These are phyloP conservation scores for Ennomos quercinarius DNA, from an alignment of 2,888 invertebrate genomes.

Conservation along the genomic window DNA sequence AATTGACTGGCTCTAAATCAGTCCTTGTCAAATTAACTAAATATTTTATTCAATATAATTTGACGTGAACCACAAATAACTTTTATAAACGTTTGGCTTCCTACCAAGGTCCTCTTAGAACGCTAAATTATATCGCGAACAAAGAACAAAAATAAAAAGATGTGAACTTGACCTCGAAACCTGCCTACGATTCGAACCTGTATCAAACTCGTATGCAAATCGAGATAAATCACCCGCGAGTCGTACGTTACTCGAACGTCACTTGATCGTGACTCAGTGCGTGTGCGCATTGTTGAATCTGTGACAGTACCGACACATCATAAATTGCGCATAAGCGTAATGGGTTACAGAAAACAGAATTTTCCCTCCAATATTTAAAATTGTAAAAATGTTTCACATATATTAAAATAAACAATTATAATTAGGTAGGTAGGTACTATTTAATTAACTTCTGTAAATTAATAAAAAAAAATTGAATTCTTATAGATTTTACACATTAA, in stretches of 20 bases:
- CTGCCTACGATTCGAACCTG: slow-evolving; percentile 41
- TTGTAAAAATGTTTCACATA: too few relatives aligned
- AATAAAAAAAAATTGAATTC: too few relatives aligned
- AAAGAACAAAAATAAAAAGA: slow-evolving; percentile 28
- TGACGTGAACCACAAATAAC: neutral
- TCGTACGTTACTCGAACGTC: slow-evolving; percentile 45
- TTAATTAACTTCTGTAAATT: too few relatives aligned
- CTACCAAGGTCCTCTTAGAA: slow-evolving; percentile 19
- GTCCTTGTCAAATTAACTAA: neutral
- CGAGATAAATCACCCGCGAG: slow-evolving; percentile 41
- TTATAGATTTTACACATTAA: too few relatives aligned
- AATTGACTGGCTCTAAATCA: slow-evolving; percentile 10
- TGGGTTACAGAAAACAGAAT: slow-evolving; percentile 9
- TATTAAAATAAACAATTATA: too few relatives aligned
- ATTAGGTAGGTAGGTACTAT: too few relatives aligned
- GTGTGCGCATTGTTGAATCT: slow-evolving; percentile 65
- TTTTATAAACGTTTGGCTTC: slow-evolving; percentile 17
- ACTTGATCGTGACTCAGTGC: slow-evolving; percentile 56
- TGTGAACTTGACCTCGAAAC: slow-evolving; percentile 24
- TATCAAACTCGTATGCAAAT: slow-evolving; percentile 54
- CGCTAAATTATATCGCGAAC: slow-evolving; percentile 17
- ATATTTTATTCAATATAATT: slow-evolving; percentile 4
- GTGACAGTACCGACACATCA: slow-evolving; percentile 63
- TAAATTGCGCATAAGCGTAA: slow-evolving; percentile 47
- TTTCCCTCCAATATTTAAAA: neutral